Conservation (phyloP, 2,888 invertebrate genomes). For the Chorisops tibialis region DNA sequence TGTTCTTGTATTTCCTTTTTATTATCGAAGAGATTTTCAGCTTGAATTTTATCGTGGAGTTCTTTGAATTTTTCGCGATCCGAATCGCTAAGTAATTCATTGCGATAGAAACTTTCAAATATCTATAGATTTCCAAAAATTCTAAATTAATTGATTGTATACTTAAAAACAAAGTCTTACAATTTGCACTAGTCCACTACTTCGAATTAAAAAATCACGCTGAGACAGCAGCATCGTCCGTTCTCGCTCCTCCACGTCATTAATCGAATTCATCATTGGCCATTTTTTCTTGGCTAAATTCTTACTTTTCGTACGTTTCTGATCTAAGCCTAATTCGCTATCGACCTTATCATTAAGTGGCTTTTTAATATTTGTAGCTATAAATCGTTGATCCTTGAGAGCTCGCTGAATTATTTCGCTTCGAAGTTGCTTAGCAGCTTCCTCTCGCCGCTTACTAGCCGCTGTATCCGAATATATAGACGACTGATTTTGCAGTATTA, state of each 20-base stretch:
- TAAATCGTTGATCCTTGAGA: conserved; percentile 36
- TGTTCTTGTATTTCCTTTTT: neutral
- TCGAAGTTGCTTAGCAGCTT: conserved; percentile 66
- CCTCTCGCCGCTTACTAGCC: conserved; percentile 73
- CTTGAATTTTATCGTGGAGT: conserved; percentile 26
- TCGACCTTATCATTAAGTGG: conserved; percentile 31
- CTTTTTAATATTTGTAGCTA: conserved; percentile 40
- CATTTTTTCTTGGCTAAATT: conserved; percentile 52
- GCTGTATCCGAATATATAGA: conserved; percentile 68
- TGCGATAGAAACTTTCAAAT: conserved; percentile 41
- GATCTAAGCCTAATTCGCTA: conserved; percentile 34
- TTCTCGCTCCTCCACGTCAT: conserved; percentile 65
- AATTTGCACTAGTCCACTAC: conserved; percentile 67
- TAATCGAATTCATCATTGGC: conserved; percentile 56
- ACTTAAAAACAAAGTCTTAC: conserved; percentile 46
- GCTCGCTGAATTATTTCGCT: conserved; percentile 54
- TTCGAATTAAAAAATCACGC: conserved; percentile 66
- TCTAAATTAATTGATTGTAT: too few relatives aligned
- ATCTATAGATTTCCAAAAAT: conserved; percentile 39
- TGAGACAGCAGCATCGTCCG: conserved; percentile 63
- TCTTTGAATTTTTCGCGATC: conserved; percentile 44
- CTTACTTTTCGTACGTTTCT: conserved; percentile 50
- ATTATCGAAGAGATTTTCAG: neutral
- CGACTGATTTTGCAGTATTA: conserved; percentile 66
- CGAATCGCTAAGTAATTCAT: conserved; percentile 44